Base-by-base conservation (phyloP, 2,888 invertebrate genomes). In the Chrysotoxum bicinctum region DNA sequence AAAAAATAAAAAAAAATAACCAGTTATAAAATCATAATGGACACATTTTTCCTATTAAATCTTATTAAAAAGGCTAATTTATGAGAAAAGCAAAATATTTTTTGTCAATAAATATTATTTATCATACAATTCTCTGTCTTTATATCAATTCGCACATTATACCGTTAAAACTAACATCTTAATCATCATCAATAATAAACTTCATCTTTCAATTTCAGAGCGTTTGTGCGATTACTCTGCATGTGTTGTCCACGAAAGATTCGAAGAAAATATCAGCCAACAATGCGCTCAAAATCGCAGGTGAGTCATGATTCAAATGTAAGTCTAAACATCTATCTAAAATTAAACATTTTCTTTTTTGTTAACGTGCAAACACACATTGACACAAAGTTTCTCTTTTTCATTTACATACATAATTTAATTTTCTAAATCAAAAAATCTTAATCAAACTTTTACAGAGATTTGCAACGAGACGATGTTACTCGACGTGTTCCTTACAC, bases 171-270 rank as follows among this genome's bases (percentile, higher is more conserved):
- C n/a, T n/a, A n/a, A n/a, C n/a, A n/a, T n/a, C n/a, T n/a, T n/a
- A n/a, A n/a, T n/a, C n/a, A n/a, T n/a, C n/a, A n/a, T n/a, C n/a
- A n/a, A n/a, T n/a, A 30, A 30, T 7, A 6, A 6, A 7, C 8
- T 32, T 32, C 9, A 7, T 6, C 92, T 92, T 93, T 89, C 0
- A 50, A 26, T 94, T 95, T 23, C 95, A 97, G 98, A 92, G 98
- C 98, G 21, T 98, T 98, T 92, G 95, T 97, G 75, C 95, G 98
- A 90, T 97, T 98, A 89, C 93, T 98, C 80, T 98, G 98, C 93
- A 95, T 95, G 58, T 98, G 97, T 93, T 97, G 97, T 92, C 97
- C 97, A 2, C 93, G 96, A 88, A 95, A 95, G 90, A 93, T 97
- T 88, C 94, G 96, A 88, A 93, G 96, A 91, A 95, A 96, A 92